A percentile compares a stretch with the other conserved stretches of the same genome.
These are phyloP conservation scores for Parauchenoglanis ngamensis DNA, from an alignment of 2,797 vertebrate species.

Conservation along the genomic window DNA sequence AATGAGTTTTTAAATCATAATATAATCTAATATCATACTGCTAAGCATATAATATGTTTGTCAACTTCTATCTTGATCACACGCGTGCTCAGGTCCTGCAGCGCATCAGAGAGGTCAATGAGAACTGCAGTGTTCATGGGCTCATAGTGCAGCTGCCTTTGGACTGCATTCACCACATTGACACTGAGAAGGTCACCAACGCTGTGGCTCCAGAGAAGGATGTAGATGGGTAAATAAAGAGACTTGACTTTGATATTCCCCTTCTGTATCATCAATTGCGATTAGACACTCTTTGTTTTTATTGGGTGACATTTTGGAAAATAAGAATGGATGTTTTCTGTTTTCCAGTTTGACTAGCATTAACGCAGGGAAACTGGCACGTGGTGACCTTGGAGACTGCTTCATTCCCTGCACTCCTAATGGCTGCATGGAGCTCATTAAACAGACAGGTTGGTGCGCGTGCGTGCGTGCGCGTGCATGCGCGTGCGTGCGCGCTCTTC, in stretches of 20 bases:
- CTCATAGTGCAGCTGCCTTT: constrained; percentile 95
- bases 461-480: no score
- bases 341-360: constrained; percentile 86
- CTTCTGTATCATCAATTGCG: background rate
- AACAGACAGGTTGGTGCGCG: constrained; percentile 83
- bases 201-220: constrained; percentile 91
- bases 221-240: constrained; percentile 86
- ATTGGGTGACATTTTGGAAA: background rate
- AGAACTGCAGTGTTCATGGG: constrained; percentile 88
- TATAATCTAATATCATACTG: background rate
- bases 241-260: background rate
- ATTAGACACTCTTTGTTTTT: background rate
- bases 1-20: background rate
- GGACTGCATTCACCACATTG: constrained; percentile 86
- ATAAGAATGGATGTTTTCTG: background rate
- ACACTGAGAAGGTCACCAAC: constrained; percentile 89
- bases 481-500: background rate
- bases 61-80: background rate
- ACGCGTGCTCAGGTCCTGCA: constrained; percentile 80
- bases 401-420: constrained; percentile 97
- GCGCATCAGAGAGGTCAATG: constrained; percentile 85
- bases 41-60: background rate
- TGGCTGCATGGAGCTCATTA: constrained; percentile 96
- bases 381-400: constrained; percentile 90
- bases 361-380: constrained; percentile 93